phyloP scores from a whole-genome alignment of 2,888 invertebrate genomes.

The Agonopterix alstromeriana region DNA sequence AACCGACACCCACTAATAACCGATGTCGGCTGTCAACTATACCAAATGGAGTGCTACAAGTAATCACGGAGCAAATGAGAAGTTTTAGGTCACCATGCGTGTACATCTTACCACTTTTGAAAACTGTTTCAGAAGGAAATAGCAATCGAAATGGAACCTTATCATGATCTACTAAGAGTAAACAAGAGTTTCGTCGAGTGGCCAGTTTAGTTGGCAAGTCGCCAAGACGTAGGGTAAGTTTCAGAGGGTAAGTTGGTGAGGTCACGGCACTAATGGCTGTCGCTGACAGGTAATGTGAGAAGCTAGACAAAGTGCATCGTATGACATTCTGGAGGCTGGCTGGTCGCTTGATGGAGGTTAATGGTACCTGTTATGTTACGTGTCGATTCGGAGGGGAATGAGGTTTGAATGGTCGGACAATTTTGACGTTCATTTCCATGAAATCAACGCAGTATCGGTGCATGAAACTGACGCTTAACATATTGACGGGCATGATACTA shows the following conservation, averaged over 20 bases:
- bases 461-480: no score
- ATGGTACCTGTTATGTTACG: slow-evolving; percentile 21
- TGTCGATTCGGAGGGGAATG: slow-evolving; percentile 9
- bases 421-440: not conserved
- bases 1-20: slow-evolving; percentile 51
- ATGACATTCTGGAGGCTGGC: slow-evolving; percentile 3
- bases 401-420: not conserved
- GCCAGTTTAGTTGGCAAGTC: slow-evolving; percentile 29
- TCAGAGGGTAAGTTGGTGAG: slow-evolving; percentile 52
- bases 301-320: slow-evolving; percentile 66
- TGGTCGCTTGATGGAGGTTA: slow-evolving; percentile 37
- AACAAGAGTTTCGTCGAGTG: slow-evolving; percentile 24
- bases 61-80: slow-evolving; percentile 67
- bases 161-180: slow-evolving; percentile 15
- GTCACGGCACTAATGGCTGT: slow-evolving; percentile 67
- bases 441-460: not conserved
- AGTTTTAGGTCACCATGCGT: slow-evolving; percentile 56
- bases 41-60: slow-evolving; percentile 41
- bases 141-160: slow-evolving; percentile 30
- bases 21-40: slow-evolving; percentile 49
- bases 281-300: slow-evolving; percentile 70
- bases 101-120: slow-evolving; percentile 16
- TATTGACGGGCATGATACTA: no score
- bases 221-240: slow-evolving; percentile 58
- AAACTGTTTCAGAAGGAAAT: slow-evolving; percentile 11